A percentile compares a stretch with the other conserved stretches of the same genome.
Conservation (phyloP, 2,797 vertebrate species). For the Argentina silus region DNA sequence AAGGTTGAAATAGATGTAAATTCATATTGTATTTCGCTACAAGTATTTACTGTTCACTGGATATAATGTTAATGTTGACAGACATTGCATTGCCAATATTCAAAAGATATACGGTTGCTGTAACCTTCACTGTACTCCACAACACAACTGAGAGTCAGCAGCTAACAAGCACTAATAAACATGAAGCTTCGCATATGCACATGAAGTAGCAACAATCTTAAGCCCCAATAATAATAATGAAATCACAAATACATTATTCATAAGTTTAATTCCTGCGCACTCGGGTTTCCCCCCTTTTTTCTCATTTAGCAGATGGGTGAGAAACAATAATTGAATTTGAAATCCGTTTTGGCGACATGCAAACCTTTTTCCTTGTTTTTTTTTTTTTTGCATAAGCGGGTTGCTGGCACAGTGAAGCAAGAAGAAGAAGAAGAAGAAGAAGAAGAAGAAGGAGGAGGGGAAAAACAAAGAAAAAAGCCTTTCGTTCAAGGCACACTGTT, state of each 20-base stretch:
- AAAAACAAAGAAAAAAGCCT: constrained; percentile 36
- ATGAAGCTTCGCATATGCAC: no score
- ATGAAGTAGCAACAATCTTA: no score
- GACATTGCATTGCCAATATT: no score
- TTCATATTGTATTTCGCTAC: no score
- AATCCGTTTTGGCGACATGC: constrained; percentile 22
- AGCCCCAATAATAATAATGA: neutral
- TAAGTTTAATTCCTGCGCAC: neutral
- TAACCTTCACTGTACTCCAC: no score
- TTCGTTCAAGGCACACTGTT: constrained; percentile 39
- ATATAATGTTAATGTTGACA: no score
- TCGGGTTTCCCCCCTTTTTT: constrained; percentile 21
- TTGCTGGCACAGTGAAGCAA: constrained; percentile 14
- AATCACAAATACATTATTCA: neutral
- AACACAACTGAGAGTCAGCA: no score
- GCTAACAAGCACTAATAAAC: no score
- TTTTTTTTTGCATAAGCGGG: constrained; percentile 32
- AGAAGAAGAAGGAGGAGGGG: constrained; percentile 8
- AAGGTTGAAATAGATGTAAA: no score
- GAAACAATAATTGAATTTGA: constrained; percentile 26
- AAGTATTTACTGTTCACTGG: no score
- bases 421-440: constrained; percentile 25
- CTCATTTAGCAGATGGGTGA: constrained; percentile 26
- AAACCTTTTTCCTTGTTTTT: constrained; percentile 15
- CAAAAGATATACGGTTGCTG: no score